phyloP scores from a whole-genome alignment of 2,888 invertebrate species.

The Therioaphis trifolii region DNA sequence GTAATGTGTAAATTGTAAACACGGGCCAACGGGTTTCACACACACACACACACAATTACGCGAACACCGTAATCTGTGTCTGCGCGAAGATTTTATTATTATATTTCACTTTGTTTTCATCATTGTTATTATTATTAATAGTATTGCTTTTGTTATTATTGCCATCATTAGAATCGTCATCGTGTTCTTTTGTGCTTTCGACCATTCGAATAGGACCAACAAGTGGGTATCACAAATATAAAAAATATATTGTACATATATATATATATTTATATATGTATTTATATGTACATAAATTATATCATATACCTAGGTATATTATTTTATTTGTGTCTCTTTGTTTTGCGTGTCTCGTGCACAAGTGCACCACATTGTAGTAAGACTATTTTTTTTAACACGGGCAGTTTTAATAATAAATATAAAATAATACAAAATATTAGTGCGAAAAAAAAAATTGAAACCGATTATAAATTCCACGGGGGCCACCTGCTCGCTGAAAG shows the following conservation, averaged over 20 bases:
- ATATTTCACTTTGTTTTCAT: neutral
- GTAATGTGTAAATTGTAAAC: constrained; percentile 55
- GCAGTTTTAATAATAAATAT: neutral
- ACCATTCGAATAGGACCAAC: constrained; percentile 45
- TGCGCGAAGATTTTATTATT: neutral
- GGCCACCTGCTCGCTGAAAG: constrained; percentile 56
- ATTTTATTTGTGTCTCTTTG: neutral
- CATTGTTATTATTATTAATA: neutral
- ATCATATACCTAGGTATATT: neutral
- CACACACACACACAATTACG: neutral
- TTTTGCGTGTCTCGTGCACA: neutral
- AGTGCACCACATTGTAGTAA: neutral
- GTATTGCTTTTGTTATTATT: neutral
- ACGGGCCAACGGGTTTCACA: constrained; percentile 51
- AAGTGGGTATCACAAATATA: constrained; percentile 41
- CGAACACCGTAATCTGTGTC: neutral
- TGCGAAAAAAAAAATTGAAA: constrained; percentile 18
- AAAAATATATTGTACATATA: too few relatives aligned
- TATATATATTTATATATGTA: too few relatives aligned
- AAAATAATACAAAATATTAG: neutral
- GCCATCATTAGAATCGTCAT: neutral
- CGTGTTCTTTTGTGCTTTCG: neutral
- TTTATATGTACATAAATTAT: too few relatives aligned
- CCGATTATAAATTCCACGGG: constrained; percentile 49
- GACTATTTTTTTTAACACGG: neutral